These are phyloP conservation scores for Macrosoma leucophasiata DNA, from an alignment of 2,888 invertebrate species.

Conservation along the genomic window DNA sequence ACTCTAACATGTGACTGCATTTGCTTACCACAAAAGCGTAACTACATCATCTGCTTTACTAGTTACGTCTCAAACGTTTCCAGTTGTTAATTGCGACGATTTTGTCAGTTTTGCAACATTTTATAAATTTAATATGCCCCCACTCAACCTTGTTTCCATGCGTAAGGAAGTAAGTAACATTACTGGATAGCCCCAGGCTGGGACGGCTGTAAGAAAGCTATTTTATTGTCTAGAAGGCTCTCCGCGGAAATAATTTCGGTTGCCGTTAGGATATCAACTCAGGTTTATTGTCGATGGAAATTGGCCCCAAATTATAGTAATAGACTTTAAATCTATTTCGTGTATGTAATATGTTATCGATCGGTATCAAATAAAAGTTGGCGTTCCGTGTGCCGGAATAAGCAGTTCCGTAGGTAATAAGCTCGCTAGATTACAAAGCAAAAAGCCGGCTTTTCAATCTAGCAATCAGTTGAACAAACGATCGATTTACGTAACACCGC, in stretches of 20 bases:
- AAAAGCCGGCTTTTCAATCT: constrained; percentile 53
- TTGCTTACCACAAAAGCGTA: constrained; percentile 10
- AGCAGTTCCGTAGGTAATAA: constrained; percentile 27
- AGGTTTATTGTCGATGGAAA: constrained; percentile 45
- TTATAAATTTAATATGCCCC: constrained; percentile 51
- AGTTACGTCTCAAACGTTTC: constrained; percentile 9
- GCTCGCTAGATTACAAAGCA: constrained; percentile 46
- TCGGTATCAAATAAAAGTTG: constrained; percentile 14
- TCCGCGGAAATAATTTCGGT: constrained; percentile 48
- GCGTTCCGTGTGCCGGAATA: constrained; percentile 10
- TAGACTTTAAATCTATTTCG: constrained; percentile 34
- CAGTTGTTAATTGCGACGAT: constrained; percentile 40
- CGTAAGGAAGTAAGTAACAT: constrained; percentile 41
- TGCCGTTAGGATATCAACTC: constrained; percentile 44
- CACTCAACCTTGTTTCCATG: neutral
- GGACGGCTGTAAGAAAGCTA: constrained; percentile 52
- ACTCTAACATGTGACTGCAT: too few relatives aligned
- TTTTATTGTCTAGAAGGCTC: constrained; percentile 51
- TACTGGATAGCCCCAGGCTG: constrained; percentile 40
- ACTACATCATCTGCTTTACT: constrained; percentile 8
- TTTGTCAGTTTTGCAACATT: constrained; percentile 44
- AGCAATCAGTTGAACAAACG: constrained; percentile 62
- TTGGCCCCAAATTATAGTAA: constrained; percentile 41
- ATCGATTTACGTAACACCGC: constrained; percentile 56
- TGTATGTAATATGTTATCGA: constrained; percentile 19